phyloP scores from a whole-genome alignment of 2,797 vertebrate species.

The Lutjanus campechanus region DNA sequence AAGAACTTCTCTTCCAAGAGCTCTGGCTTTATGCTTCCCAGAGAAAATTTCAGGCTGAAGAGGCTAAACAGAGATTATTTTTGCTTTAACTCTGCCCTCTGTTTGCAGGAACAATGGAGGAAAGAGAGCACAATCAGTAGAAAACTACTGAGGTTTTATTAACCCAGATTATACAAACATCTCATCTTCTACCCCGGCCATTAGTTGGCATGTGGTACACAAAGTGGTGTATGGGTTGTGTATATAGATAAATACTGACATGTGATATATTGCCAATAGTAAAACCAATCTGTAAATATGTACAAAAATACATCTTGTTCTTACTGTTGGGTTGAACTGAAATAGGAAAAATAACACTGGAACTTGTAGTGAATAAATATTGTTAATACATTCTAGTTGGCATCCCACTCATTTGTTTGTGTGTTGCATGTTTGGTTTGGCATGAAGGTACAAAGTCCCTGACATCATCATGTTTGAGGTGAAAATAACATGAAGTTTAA shows the following conservation, averaged over 20 bases:
- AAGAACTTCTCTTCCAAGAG: conserved; percentile 26
- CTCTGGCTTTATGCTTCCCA: conserved; percentile 38
- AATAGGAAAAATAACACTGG: conserved; percentile 78
- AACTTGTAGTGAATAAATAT: conserved; percentile 83
- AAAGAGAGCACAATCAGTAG: conserved; percentile 35
- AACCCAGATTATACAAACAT: conserved; percentile 35
- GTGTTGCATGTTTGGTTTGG: conserved; percentile 17
- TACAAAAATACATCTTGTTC: conserved; percentile 74
- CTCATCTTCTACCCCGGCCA: conserved; percentile 37
- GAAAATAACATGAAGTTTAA: background rate
- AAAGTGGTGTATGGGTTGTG: conserved; percentile 62
- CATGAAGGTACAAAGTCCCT: background rate
- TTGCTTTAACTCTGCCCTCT: conserved; percentile 39
- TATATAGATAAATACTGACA: conserved; percentile 63
- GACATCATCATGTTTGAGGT: background rate
- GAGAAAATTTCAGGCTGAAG: conserved; percentile 30
- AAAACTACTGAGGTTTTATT: conserved; percentile 50
- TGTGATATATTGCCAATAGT: conserved; percentile 77
- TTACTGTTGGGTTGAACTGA: conserved; percentile 75
- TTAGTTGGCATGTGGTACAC: conserved; percentile 24
- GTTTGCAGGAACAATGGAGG: conserved; percentile 30
- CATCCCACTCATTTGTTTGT: conserved; percentile 35
- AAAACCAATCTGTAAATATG: conserved; percentile 80
- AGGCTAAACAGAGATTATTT: conserved; percentile 54
- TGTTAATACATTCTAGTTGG: conserved; percentile 79